Evolutionary conservation across 2,888 invertebrate genomes (phyloP).

Genomic region (Cephus rjabovi): DNA sequence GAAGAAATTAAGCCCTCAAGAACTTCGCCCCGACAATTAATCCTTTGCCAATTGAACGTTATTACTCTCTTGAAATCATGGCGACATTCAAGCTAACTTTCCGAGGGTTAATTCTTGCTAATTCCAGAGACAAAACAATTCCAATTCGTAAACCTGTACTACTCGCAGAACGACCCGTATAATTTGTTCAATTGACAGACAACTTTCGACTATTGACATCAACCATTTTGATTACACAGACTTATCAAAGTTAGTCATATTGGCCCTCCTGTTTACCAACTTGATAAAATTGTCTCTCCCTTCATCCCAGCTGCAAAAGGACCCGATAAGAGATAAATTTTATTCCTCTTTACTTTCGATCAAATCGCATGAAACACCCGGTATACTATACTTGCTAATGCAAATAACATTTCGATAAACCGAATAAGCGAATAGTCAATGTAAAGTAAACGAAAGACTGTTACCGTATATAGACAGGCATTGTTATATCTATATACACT

Average conservation of each 20-base stretch:
- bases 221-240: not conserved
- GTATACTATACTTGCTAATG: not conserved
- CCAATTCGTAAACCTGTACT: not conserved
- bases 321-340: not conserved
- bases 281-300: not conserved
- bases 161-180: not conserved
- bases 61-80: not conserved
- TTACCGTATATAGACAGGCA: not conserved
- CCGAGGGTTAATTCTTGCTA: not conserved
- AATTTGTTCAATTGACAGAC: not conserved
- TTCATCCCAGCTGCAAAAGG: not conserved
- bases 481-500: not conserved
- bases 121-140: not conserved
- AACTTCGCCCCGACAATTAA: not conserved
- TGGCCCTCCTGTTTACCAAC: not conserved
- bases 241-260: not conserved
- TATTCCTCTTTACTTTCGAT: not conserved
- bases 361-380: not conserved
- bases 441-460: not conserved
- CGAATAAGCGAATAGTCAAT: not conserved
- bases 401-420: not conserved
- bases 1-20: not conserved
- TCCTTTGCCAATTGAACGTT: not conserved
- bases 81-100: not conserved
- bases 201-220: not conserved